Evolutionary conservation across 2,797 vertebrate species (phyloP).

Genomic region (Pseudocheirus occidentalis): DNA sequence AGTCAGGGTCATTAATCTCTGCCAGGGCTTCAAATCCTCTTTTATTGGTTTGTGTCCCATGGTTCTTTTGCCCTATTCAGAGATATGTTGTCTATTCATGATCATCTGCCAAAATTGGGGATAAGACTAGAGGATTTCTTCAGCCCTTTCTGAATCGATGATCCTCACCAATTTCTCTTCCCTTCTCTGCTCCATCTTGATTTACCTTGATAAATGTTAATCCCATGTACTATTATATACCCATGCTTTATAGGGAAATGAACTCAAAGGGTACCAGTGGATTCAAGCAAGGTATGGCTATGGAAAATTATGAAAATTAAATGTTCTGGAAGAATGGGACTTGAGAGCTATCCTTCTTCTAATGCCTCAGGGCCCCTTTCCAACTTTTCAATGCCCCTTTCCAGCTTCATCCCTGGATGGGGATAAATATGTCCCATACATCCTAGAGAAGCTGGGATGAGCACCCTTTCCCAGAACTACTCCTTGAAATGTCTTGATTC

Average conservation of each 20-base stretch:
- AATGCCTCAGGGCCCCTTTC: neutral
- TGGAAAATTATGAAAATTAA: neutral
- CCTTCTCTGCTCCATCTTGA: neutral
- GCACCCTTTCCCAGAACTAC: neutral
- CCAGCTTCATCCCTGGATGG: neutral
- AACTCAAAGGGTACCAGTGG: too few species aligned
- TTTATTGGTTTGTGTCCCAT: neutral
- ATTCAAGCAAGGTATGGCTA: neutral
- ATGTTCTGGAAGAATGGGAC: neutral
- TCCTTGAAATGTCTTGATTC: neutral
- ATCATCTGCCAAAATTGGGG: neutral
- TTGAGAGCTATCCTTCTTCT: neutral
- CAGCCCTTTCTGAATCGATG: neutral
- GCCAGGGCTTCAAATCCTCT: neutral
- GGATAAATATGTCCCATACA: neutral
- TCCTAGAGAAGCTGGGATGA: neutral
- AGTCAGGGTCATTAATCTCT: neutral
- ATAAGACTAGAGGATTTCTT: neutral
- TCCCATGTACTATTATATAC: neutral
- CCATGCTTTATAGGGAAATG: neutral
- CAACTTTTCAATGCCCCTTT: neutral
- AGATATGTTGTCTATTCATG: neutral
- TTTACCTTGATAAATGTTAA: neutral
- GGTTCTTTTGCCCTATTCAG: neutral
- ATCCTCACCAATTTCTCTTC: neutral